Conservation (phyloP, 2,113 vertebrate species). For the Ceyx cyanopectus region DNA sequence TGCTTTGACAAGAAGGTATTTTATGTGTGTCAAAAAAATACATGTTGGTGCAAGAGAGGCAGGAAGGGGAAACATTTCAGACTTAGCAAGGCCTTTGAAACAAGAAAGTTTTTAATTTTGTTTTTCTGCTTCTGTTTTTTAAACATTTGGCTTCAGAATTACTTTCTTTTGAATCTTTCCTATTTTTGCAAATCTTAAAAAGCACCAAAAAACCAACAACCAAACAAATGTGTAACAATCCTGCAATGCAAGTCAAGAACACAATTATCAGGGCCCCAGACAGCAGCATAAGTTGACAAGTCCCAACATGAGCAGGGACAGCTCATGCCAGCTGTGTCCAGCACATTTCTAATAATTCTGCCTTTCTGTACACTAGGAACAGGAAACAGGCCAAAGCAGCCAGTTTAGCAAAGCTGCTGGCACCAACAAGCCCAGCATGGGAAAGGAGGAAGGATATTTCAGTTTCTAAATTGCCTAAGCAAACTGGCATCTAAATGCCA, state of each 20-base stretch:
- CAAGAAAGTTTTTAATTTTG: rapidly evolving
- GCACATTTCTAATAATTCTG: not conserved
- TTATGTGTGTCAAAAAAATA: not conserved
- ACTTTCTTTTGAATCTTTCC: not conserved
- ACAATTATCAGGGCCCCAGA: not conserved
- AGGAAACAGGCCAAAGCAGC: not conserved
- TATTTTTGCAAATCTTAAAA: no score
- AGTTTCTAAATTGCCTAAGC: not conserved
- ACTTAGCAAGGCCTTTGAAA: not conserved
- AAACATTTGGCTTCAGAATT: not conserved
- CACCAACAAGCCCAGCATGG: not conserved
- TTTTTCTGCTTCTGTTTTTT: not conserved
- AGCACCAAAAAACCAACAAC: no score
- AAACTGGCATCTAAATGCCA: not conserved
- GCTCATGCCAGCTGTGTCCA: not conserved
- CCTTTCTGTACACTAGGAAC: not conserved
- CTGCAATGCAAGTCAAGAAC: not conserved
- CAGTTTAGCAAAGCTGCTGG: not conserved
- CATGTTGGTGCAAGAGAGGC: not conserved
- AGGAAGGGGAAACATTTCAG: not conserved
- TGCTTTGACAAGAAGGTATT: not conserved
- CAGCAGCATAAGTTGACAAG: not conserved
- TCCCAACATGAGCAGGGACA: not conserved
- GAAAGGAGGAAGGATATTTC: not conserved
- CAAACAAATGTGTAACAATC: no score